Evolutionary conservation across 2,113 vertebrate genomes (phyloP), one percentile per base, ranked within the genome.

Genomic region (Melanerpes aurifrons): DNA sequence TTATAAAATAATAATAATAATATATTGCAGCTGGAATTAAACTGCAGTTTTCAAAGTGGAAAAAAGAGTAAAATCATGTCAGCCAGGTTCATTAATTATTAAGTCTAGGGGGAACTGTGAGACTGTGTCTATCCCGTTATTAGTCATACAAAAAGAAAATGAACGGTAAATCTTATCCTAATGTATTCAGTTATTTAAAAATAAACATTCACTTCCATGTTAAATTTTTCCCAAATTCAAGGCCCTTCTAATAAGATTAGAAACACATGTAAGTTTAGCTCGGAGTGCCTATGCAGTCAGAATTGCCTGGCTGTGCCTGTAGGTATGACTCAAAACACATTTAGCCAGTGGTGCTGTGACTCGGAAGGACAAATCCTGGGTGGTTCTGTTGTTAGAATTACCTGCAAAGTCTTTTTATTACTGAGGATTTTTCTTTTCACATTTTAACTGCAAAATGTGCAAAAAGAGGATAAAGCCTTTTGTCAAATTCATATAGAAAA

Each of bases 1-100:
- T 69, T 93, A 31, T 35, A 85, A 90, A 83, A 47, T 50, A 91
- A 58, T 50, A 91, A 58, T 50, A 91, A 58, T 76, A 77, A 62
- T 91, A 53, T 21, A 17, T 75, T 90, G 76, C 82, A 93, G 61
- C 37, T 92, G 87, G 82, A 82, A 87, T 89, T 61, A 69, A 67
- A 43, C 31, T 78, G 24, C 4, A 54, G 8, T 74, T 84, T 89
- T 86, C 76, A 85, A 92, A 83, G 26, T 61, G 62, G 26, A 62
- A 94, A 83, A 76, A 20, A 57, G 47, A 84, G 61, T 79, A 61
- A 92, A 83, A 48, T 0, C 0, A 35, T 66, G 82, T 76, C 35
- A 87, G 7, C 40, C 67, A 77, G 78, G 45, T 94, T n/a, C 74
- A 54, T 86, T 79, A 71, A 15, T 92, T 19, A 75, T 87, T 91